Conservation (phyloP, 1,140 invertebrate genomes). For the Neodiprion fabricii region DNA sequence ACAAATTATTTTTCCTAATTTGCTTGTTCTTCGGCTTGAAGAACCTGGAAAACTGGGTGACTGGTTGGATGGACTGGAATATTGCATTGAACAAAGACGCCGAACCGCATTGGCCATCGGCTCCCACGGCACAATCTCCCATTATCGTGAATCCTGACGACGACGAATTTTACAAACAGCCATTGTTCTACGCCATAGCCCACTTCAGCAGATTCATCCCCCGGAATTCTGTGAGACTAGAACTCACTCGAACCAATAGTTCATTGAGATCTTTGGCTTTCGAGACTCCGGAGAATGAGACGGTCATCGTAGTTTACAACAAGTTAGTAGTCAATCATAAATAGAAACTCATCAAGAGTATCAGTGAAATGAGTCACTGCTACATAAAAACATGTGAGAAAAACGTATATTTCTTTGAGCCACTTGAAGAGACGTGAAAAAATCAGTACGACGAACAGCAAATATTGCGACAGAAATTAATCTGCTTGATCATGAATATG, state of each 20-base stretch:
- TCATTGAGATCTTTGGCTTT: conserved; percentile 56
- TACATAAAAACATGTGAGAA: not conserved
- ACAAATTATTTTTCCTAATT: not conserved
- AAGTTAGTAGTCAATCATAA: conserved; percentile 42
- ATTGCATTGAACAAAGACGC: conserved; percentile 69
- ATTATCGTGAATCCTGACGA: conserved; percentile 68
- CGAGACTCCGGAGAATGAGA: conserved; percentile 58
- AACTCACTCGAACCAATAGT: conserved; percentile 25
- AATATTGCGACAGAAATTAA: not conserved
- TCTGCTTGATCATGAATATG: too few relatives aligned
- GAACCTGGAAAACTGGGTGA: conserved; percentile 64
- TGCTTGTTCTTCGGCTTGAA: conserved; percentile 33
- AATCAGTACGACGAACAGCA: conserved; percentile 3
- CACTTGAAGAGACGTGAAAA: not conserved
- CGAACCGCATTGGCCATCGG: conserved; percentile 73
- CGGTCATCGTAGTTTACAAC: conserved; percentile 61
- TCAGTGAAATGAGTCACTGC: too few relatives aligned
- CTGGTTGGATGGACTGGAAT: conserved; percentile 82
- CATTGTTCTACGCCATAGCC: conserved; percentile 74
- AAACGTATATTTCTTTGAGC: too few relatives aligned
- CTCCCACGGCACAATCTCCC: conserved; percentile 73
- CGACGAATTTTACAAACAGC: conserved; percentile 75
- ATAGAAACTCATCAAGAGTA: too few relatives aligned
- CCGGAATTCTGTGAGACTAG: conserved; percentile 56
- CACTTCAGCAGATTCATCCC: conserved; percentile 73